Evolutionary conservation across 2,113 vertebrate species (phyloP).

Genomic region (Heptranchias perlo): DNA sequence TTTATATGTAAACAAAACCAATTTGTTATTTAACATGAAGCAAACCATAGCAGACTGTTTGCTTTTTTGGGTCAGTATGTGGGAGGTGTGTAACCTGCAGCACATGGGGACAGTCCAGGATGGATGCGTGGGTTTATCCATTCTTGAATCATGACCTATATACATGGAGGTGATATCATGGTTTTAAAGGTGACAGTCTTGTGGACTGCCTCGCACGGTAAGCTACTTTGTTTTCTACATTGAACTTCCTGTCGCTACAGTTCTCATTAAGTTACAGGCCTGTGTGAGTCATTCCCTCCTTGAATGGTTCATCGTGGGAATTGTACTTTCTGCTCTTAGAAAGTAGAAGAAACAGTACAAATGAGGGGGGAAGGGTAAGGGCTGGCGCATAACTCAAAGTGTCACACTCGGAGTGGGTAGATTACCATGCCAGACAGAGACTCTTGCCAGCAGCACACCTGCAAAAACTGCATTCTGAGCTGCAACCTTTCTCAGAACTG

Average conservation of each 20-base stretch:
- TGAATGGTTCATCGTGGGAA: not conserved
- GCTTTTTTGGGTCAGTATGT: not conserved
- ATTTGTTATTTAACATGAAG: not conserved
- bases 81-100: not conserved
- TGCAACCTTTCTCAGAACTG: not conserved
- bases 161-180: not conserved
- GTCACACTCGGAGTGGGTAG: not conserved
- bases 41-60: not conserved
- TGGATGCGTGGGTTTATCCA: not conserved
- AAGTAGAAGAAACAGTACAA: not conserved
- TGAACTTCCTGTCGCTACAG: not conserved
- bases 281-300: not conserved
- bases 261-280: not conserved
- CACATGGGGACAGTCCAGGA: not conserved
- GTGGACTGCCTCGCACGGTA: not conserved
- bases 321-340: conserved; percentile 11
- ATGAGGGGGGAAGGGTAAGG: not conserved
- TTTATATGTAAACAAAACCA: not conserved
- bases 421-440: not conserved
- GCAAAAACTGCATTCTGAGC: not conserved
- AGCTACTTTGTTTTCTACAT: not conserved
- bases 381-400: not conserved
- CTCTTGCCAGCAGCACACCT: conserved; percentile 12
- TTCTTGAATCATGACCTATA: not conserved
- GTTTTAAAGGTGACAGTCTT: not conserved